Conservation (phyloP, 2,113 vertebrate species). For the Talpa occidentalis region DNA sequence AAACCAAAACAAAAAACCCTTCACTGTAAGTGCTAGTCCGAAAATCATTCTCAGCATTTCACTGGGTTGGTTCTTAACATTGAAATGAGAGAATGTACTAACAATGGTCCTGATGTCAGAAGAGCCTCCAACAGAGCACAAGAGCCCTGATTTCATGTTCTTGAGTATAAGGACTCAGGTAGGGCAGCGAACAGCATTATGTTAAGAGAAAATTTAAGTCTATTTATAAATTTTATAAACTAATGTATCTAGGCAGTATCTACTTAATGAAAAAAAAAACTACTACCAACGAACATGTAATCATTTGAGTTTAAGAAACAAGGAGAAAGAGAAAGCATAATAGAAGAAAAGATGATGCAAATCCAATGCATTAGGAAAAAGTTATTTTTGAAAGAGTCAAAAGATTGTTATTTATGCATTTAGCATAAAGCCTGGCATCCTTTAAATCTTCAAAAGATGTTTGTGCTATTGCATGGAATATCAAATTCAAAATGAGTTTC, state of each 20-base stretch:
- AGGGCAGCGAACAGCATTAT: neutral
- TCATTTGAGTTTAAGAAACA: neutral
- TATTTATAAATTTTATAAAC: neutral
- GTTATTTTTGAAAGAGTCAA: neutral
- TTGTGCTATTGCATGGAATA: neutral
- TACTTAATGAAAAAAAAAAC: neutral
- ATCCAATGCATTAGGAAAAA: neutral
- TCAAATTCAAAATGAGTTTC: slow-evolving; percentile 38
- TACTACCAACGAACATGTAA: neutral
- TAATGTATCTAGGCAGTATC: neutral
- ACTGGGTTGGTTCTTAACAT: slow-evolving; percentile 15
- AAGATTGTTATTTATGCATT: neutral
- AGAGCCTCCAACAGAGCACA: neutral
- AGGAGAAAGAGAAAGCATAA: neutral
- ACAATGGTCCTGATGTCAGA: neutral
- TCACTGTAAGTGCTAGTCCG: neutral
- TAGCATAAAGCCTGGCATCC: neutral
- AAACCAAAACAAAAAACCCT: neutral
- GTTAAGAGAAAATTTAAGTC: neutral
- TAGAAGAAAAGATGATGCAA: neutral
- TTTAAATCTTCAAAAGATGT: neutral
- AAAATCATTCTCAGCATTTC: neutral
- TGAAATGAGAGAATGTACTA: slow-evolving; percentile 31
- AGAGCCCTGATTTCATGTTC: neutral
- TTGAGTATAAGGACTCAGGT: neutral